Evolutionary conservation across 2,888 invertebrate species (phyloP).

Genomic region (Polydesmus complanatus): DNA sequence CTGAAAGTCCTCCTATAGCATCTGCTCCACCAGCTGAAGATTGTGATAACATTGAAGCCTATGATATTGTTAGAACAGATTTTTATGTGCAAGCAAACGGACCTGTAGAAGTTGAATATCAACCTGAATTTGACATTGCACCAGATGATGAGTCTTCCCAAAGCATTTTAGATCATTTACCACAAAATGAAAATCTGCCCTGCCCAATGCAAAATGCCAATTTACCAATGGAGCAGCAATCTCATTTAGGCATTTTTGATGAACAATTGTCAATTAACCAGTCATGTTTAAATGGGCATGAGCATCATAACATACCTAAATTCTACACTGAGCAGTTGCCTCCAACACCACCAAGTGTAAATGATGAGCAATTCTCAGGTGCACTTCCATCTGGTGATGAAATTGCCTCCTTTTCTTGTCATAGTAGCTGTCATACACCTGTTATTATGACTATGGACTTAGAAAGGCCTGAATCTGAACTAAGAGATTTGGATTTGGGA

Average conservation of each 20-base stretch:
- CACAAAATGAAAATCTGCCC: neutral
- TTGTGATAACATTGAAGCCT: neutral
- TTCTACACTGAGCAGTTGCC: neutral
- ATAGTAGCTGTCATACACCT: neutral
- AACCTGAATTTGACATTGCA: conserved; percentile 37
- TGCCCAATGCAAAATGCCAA: neutral
- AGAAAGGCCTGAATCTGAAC: conserved; percentile 34
- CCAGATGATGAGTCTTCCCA: conserved; percentile 26
- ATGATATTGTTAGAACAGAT: neutral
- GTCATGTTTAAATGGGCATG: neutral
- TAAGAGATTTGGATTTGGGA: conserved; percentile 31
- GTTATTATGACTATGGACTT: conserved; percentile 4
- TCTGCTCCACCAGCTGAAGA: conserved; percentile 12
- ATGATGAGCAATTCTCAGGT: neutral
- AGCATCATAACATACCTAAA: neutral
- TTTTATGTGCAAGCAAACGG: conserved; percentile 31
- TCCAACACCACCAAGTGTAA: neutral
- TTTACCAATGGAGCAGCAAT: neutral
- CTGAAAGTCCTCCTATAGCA: neutral
- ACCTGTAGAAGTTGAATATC: conserved; percentile 39
- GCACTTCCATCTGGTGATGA: neutral
- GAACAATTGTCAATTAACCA: neutral
- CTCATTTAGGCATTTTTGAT: neutral
- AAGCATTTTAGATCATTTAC: neutral
- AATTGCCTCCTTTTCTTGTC: neutral